Base-by-base conservation (phyloP, 1,140 invertebrate species). In the Euwallacea fornicatus region DNA sequence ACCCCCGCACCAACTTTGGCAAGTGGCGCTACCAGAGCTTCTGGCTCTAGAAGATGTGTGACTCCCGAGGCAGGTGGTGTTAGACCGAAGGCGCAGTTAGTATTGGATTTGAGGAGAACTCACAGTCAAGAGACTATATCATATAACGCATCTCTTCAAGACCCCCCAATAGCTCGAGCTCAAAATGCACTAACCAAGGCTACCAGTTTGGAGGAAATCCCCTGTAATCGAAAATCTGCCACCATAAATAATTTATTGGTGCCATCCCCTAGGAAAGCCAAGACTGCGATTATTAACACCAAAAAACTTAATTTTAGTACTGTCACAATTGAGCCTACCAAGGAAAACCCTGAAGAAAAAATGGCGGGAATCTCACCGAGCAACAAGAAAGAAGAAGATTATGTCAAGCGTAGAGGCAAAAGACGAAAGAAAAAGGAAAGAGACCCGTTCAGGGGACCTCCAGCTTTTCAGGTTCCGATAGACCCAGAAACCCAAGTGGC, bases 1-100 rank as follows among this genome's bases (percentile, higher is more conserved):
- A 93, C 90, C 0, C 91, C 91, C 9, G 86, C 89, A 0, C 89
- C 90, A 0, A 91, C 89, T 1, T 82, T 90, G 3, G 88, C 87
- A 0, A 91, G 88, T 76, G 87, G 84, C 6, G 79, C 82, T 8
- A 85, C 83, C 2, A 75, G 81, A 43, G 83, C 81, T 15, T 78
- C 78, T 2, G 76, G 76, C 61, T 78, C 82, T 54, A 76, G 84
- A 50, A 79, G 84, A 61, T 85, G 84, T 75, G 78, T 85, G 6
- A 85, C 84, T 7, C 84, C 84, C 0, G 84, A 85, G 60, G 82
- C 82, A 59, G 76, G 80, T n/a, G 43, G 69, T 0, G 77, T 64
- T 15, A 75, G 74, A 60, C 79, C 77, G 33, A 79, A 80, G 63
- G 78, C 79, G 2, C 59, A 73, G 16, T 63, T 87, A 7, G 83